phyloP scores from a whole-genome alignment of 2,888 invertebrate genomes.

The Nasonia oneida region DNA sequence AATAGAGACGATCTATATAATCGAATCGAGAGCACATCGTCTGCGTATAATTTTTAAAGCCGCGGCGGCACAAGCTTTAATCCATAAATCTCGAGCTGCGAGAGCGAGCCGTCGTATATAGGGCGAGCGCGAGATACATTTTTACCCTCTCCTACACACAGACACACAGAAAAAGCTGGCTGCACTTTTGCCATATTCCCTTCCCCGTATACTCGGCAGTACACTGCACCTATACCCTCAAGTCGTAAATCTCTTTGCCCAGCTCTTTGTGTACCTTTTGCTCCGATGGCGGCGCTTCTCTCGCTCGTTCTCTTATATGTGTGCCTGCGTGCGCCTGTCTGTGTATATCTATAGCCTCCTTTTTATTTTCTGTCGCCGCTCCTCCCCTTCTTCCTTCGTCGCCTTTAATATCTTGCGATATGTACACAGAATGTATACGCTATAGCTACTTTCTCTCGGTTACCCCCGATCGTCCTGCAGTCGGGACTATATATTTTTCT shows the following conservation, averaged over 20 bases:
- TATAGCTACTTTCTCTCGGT: background rate
- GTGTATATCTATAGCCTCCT: background rate
- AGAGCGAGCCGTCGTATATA: background rate
- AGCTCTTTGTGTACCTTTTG: conserved; percentile 23
- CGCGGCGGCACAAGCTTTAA: conserved; percentile 27
- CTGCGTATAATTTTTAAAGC: background rate
- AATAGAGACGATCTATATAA: too few species aligned
- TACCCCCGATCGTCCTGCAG: too few species aligned
- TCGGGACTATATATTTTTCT: background rate
- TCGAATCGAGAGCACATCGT: background rate
- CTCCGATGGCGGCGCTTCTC: background rate
- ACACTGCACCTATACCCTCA: background rate
- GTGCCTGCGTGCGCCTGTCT: too few species aligned
- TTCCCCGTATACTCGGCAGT: background rate
- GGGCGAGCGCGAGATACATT: conserved; percentile 23
- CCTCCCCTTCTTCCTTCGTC: background rate
- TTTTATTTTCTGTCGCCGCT: conserved; percentile 14
- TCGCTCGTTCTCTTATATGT: background rate
- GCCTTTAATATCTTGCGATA: conserved; percentile 42
- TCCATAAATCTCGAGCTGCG: conserved; percentile 41
- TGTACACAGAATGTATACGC: background rate
- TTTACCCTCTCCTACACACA: conserved; percentile 13
- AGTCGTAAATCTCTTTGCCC: conserved; percentile 35
- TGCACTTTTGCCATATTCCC: background rate
- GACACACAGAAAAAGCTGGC: background rate